Evolutionary conservation across 2,113 vertebrate species (phyloP), one percentile per base, ranked within the genome.

Genomic region (Urocolius indicus): DNA sequence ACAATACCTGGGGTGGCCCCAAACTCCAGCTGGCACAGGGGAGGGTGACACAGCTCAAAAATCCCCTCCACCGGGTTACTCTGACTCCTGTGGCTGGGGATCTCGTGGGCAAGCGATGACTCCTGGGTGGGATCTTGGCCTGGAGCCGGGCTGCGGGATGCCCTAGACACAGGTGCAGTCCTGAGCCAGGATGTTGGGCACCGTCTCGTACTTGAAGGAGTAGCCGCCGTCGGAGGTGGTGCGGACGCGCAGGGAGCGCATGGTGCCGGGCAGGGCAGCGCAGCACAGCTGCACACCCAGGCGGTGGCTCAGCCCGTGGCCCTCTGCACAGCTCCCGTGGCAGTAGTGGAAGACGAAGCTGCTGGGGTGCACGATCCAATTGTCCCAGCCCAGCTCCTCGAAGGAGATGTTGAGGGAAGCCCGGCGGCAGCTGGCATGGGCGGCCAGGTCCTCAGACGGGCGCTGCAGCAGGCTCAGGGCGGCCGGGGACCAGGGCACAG

Each of bases 161-260:
- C 30, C 36, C 96, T 95, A 99, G 73, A 99, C 97, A 23, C 99
- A 99, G 36, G 98, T 98, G 23, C 99, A 99, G 88, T 99, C 98
- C 71, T 99, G 98, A 0, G 99, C 98, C 77, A 99, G 98, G 26
- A 99, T 98, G 92, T 99, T 99, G 74, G 99, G 99, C 86, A 99
- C 97, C 0, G 96, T 99, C 96, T 99, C 99, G 0, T 99, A 99
- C 90, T 98, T 99, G 96, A 99, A 99, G 23, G 99, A 99, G 92
- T 98, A 98, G 5, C 99, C 99, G 0, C 99, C 98, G 2, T 99
- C 99, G 0, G 99, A 99, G 11, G 99, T 99, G 16, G 99, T 99
- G 55, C 98, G 99, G 86, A 99, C 98, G 0, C 96, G 98, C 29
- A 99, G 97, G 19, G 99, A 98, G 96, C 90, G 98, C 99, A 99